These are phyloP conservation scores for Lepidocyrtoides sp. DNA, from an alignment of 2,888 invertebrate species.

Conservation along the genomic window DNA sequence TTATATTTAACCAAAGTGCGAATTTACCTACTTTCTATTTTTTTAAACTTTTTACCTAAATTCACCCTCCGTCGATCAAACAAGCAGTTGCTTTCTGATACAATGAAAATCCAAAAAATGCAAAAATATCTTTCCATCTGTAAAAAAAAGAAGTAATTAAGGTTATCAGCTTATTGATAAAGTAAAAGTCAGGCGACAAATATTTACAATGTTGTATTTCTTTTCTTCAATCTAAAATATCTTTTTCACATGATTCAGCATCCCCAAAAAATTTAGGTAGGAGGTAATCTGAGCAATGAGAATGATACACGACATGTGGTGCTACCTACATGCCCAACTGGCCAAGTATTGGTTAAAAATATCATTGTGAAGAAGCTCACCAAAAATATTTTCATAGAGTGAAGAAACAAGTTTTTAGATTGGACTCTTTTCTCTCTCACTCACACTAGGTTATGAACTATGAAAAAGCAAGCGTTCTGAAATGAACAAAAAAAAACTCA, in stretches of 20 bases:
- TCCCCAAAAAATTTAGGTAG: neutral
- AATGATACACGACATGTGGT: slow-evolving; percentile 22
- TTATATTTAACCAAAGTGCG: too few species aligned
- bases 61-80: too few species aligned
- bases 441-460: slow-evolving; percentile 17
- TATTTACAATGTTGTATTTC: neutral
- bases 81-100: too few species aligned
- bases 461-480: neutral
- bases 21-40: too few species aligned
- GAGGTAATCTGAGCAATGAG: slow-evolving; percentile 8
- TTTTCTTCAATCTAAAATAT: neutral
- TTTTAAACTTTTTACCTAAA: too few species aligned
- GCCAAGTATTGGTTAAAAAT: neutral
- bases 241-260: neutral
- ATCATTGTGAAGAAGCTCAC: neutral
- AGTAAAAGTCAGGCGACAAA: neutral
- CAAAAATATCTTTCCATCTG: too few species aligned
- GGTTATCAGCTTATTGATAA: neutral
- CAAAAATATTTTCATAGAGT: slow-evolving; percentile 31
- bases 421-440: neutral
- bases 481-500: slow-evolving; percentile 29
- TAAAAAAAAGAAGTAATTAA: neutral
- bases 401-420: slow-evolving; percentile 35
- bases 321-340: neutral
- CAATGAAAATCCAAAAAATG: too few species aligned